These are phyloP conservation scores for Lithophane semibrunnea DNA, from an alignment of 2,888 invertebrate species.

Conservation along the genomic window DNA sequence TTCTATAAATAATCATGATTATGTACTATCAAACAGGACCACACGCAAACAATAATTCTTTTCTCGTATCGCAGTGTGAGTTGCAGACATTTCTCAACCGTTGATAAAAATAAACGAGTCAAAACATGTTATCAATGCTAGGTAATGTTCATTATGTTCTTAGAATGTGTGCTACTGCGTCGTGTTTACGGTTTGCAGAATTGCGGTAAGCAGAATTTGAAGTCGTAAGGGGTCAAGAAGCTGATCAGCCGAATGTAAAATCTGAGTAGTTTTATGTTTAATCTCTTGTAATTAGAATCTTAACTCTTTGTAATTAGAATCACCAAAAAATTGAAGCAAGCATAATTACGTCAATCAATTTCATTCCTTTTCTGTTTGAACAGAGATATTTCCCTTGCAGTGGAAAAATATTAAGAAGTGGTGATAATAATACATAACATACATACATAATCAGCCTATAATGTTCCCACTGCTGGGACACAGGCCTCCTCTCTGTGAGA, in stretches of 20 bases:
- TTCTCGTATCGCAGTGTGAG: slow-evolving; percentile 48
- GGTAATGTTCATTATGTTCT: slow-evolving; percentile 51
- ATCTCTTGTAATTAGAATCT: neutral
- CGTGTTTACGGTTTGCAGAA: neutral
- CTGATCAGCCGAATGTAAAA: neutral
- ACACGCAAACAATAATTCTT: slow-evolving; percentile 51
- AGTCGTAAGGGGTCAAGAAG: neutral
- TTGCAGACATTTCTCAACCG: slow-evolving; percentile 52
- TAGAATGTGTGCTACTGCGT: slow-evolving; percentile 40
- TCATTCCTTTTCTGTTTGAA: neutral
- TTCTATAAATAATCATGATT: slow-evolving; percentile 29
- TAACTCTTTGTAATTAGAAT: neutral
- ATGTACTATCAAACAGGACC: slow-evolving; percentile 31
- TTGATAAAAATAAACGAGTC: slow-evolving; percentile 64
- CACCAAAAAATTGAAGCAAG: neutral
- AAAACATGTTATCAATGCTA: slow-evolving; percentile 63
- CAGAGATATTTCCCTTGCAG: neutral
- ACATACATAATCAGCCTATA: too few relatives aligned
- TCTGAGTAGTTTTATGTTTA: neutral
- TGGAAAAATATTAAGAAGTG: neutral
- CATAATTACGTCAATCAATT: neutral
- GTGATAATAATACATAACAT: neutral
- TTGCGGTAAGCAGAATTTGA: slow-evolving; percentile 14
- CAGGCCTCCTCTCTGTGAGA: too few relatives aligned
- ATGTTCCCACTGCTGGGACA: too few relatives aligned